Evolutionary conservation across 2,113 vertebrate species (phyloP).

Genomic region (Cyanoderma ruficeps): DNA sequence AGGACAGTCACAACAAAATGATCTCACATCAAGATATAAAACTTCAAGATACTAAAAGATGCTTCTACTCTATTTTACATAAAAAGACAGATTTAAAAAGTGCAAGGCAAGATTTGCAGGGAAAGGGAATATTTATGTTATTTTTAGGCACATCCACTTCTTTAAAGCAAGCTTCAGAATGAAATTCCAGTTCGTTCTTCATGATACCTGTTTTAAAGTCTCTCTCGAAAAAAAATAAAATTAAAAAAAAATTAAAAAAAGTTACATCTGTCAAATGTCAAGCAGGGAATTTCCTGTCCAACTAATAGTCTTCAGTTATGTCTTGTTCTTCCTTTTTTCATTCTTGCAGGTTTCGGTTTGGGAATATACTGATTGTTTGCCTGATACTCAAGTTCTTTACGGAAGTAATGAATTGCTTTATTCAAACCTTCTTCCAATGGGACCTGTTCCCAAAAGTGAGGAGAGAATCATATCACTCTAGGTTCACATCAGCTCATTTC

Average conservation of each 20-base stretch:
- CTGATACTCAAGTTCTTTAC: constrained; percentile 94
- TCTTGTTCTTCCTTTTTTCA: constrained; percentile 92
- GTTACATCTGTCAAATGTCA: constrained; percentile 71
- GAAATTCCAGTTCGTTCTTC: constrained; percentile 84
- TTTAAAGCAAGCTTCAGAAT: constrained; percentile 82
- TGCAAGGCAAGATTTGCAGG: constrained; percentile 85
- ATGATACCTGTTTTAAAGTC: constrained; percentile 79
- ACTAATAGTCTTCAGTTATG: constrained; percentile 78
- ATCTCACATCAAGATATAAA: constrained; percentile 82
- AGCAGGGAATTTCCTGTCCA: constrained; percentile 28
- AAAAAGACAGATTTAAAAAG: constrained; percentile 85
- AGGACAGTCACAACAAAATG: constrained; percentile 78
- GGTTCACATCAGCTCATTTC: neutral
- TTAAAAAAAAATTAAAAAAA: constrained; percentile 23
- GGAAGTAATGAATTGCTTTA: constrained; percentile 99
- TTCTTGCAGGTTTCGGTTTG: constrained; percentile 95
- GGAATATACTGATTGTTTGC: constrained; percentile 99
- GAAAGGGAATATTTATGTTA: constrained; percentile 56
- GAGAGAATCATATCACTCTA: neutral
- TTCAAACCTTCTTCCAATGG: constrained; percentile 96
- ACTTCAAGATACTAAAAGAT: constrained; percentile 76
- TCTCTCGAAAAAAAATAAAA: constrained; percentile 45
- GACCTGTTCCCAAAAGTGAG: constrained; percentile 78
- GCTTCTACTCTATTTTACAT: constrained; percentile 80
- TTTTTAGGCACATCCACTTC: constrained; percentile 82